Evolutionary conservation across 2,113 vertebrate species (phyloP).

Genomic region (Leucopsar rothschildi): DNA sequence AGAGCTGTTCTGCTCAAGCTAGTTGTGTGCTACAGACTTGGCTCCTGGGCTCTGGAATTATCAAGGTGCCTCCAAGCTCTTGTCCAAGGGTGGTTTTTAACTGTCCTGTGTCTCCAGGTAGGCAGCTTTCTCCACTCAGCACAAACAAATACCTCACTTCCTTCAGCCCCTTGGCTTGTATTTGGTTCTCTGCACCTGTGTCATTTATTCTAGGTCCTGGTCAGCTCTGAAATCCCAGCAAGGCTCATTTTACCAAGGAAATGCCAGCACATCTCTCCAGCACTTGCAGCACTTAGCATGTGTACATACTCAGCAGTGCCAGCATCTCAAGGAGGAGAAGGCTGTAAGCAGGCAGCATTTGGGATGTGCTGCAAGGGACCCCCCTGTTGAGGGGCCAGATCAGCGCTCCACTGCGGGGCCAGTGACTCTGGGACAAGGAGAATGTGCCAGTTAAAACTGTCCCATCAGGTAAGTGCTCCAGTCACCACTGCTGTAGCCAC

Average conservation of each 20-base stretch:
- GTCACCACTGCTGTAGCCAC: background rate
- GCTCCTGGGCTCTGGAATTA: background rate
- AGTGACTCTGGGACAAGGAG: background rate
- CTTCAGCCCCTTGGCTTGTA: background rate
- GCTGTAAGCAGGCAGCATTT: background rate
- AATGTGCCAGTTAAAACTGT: background rate
- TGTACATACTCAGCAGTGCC: background rate
- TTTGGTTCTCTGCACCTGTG: constrained; percentile 46
- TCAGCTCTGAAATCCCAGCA: constrained; percentile 6
- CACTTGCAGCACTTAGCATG: background rate
- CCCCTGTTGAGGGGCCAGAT: background rate
- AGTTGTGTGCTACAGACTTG: background rate
- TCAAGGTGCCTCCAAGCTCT: background rate
- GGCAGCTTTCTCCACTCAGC: background rate
- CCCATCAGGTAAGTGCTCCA: constrained; percentile 27
- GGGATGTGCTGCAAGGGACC: background rate
- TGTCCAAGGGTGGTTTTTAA: background rate
- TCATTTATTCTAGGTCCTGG: constrained; percentile 52
- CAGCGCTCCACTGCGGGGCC: accelerated
- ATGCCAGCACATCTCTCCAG: background rate
- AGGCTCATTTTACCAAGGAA: background rate
- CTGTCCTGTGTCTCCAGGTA: background rate
- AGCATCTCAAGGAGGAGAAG: background rate
- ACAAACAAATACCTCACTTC: background rate
- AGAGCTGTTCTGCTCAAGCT: background rate